Percentiles rank a stretch among this genome's conserved stretches.
Evolutionary conservation across 2,888 invertebrate genomes (phyloP).

Genomic region (Macrophya annulata): DNA sequence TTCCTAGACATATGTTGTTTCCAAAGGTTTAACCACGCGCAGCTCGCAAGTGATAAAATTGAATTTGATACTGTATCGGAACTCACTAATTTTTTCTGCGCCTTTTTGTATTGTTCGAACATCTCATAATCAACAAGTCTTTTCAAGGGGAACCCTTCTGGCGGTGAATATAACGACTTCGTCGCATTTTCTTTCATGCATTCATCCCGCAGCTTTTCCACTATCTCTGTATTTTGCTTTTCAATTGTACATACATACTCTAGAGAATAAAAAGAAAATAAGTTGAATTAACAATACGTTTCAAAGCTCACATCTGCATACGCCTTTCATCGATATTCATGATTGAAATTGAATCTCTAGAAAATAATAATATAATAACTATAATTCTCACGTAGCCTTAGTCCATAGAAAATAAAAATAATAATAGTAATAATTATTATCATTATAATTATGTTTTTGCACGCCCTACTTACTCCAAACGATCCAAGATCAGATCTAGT

Average conservation of each 20-base stretch:
- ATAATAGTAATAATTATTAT: neutral
- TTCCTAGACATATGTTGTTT: neutral
- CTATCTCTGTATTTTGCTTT: conserved; percentile 22
- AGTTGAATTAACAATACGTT: neutral
- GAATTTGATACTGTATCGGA: neutral
- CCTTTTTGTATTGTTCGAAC: neutral
- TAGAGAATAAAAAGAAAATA: too few relatives aligned
- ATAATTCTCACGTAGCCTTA: neutral
- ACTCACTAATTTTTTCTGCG: conserved; percentile 17
- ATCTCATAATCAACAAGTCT: conserved; percentile 9
- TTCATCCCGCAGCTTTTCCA: neutral
- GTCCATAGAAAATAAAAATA: conserved; percentile 7
- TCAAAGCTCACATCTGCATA: neutral
- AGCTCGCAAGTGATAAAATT: neutral
- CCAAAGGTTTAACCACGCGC: conserved; percentile 1
- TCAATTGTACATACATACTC: conserved; percentile 4
- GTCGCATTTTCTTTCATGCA: neutral
- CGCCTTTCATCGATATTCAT: conserved; percentile 8
- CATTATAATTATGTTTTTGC: neutral
- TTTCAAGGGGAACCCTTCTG: conserved; percentile 9
- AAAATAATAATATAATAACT: neutral
- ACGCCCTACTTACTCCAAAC: conserved; percentile 5
- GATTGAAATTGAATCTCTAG: neutral
- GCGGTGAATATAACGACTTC: conserved; percentile 32
- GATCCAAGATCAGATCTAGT: conserved; percentile 10